Evolutionary conservation across 2,888 invertebrate genomes (phyloP), one percentile per base, ranked within the genome.

Genomic region (Limnephilus auricula): DNA sequence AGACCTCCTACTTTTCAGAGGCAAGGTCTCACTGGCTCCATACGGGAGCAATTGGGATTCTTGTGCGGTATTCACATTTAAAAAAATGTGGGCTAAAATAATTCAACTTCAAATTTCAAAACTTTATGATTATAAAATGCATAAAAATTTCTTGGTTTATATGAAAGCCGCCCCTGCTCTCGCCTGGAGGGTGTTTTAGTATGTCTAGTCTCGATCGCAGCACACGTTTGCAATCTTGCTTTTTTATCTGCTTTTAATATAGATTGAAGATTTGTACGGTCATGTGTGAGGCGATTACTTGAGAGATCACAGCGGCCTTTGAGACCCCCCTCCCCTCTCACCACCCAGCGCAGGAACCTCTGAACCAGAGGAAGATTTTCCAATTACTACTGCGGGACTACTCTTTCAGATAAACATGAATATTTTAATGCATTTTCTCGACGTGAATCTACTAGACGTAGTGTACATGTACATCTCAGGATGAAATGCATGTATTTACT

Each of bases 181-280:
- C 78, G 34, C 30, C 65, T 65, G 84, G 30, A 32, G 37, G 84
- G 83, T n/a, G 50, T 18, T 18, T 18, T 18, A 25, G 50, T 65
- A 6, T 65, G 50, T 18, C 50, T 65, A 25, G 50, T 25, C 50
- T 65, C 50, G 25, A 65, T 6, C 50, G 25, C 50, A 65, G 50
- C 84, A 90, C 89, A 89, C 83, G 84, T 65, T 78, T 90, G 90
- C 90, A 90, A 90, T 90, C 79, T 87, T 87, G 90, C 37, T 80
- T 91, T 91, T 89, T 91, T 78, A 90, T 92, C 92, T 92, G 90
- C 82, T 92, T 92, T 92, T 92, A 92, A 92, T 92, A 92, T 92
- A 92, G 92, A 92, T 92, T 92, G 92, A 88, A 91, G 92, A 92
- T 92, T 92, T 92, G 92, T 84, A 92, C 92, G 92, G 90, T 92